phyloP scores from a whole-genome alignment of 1,140 invertebrate species.

The Drosophila burlai region DNA sequence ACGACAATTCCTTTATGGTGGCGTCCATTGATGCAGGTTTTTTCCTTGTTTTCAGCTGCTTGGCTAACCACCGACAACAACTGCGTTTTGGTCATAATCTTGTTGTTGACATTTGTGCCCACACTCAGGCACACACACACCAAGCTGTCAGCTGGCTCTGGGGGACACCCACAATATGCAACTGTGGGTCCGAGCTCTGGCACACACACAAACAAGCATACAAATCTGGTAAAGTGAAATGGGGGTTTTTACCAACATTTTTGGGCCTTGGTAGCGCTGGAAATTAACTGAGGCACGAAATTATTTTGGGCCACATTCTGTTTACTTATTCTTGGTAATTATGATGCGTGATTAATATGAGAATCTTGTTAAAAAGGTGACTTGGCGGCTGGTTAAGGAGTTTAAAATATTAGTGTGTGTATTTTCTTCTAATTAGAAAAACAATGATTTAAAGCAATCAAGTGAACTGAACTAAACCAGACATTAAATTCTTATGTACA shows the following conservation, averaged over 20 bases:
- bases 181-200: slow-evolving; percentile 13
- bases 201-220: slow-evolving; percentile 20
- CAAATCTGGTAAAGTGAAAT: slow-evolving; percentile 13
- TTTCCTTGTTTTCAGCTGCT: slow-evolving; percentile 63
- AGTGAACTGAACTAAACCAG: neutral
- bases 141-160: slow-evolving; percentile 48
- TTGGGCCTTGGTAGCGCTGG: neutral
- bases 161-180: slow-evolving; percentile 62
- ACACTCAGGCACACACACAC: slow-evolving; percentile 49
- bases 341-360: neutral
- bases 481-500: too few relatives aligned
- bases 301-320: slow-evolving; percentile 1
- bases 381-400: neutral
- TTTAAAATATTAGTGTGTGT: neutral
- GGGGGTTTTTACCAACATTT: slow-evolving; percentile 13
- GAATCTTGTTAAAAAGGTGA: neutral
- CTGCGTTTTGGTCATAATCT: slow-evolving; percentile 65
- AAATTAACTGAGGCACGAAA: slow-evolving; percentile 11
- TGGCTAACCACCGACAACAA: slow-evolving; percentile 61
- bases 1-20: slow-evolving; percentile 47
- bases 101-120: slow-evolving; percentile 72
- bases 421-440: neutral
- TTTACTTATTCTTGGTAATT: neutral
- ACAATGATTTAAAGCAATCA: neutral
- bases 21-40: slow-evolving; percentile 45